These are phyloP conservation scores for Phrynosoma platyrhinos DNA, from an alignment of 2,113 vertebrate species.

Conservation along the genomic window DNA sequence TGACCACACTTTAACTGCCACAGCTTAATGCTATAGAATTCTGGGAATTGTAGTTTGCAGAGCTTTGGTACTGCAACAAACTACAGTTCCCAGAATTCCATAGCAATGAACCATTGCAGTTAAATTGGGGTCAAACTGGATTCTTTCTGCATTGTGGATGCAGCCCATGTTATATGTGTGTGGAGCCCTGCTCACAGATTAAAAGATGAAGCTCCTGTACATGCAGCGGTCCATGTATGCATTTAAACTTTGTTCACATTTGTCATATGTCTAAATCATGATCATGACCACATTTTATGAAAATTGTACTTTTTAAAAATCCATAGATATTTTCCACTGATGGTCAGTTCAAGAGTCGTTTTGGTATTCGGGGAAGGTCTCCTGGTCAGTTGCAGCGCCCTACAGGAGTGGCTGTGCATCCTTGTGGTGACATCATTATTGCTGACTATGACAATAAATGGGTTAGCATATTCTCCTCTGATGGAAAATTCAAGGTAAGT, in stretches of 20 bases:
- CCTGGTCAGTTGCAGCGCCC: slow-evolving; percentile 95
- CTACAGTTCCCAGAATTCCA: no score
- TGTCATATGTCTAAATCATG: neutral
- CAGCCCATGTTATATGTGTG: no score
- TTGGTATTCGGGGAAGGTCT: slow-evolving; percentile 92
- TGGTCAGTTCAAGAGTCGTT: slow-evolving; percentile 94
- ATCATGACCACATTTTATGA: neutral
- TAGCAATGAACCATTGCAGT: no score
- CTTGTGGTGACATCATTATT: slow-evolving; percentile 95
- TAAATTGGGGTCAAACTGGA: no score
- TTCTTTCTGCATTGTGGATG: no score
- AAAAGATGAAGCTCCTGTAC: neutral
- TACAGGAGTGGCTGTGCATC: slow-evolving; percentile 94
- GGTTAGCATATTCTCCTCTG: slow-evolving; percentile 97
- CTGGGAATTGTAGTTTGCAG: no score
- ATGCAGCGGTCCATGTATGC: neutral
- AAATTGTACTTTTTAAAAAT: neutral
- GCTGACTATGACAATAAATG: slow-evolving; percentile 99
- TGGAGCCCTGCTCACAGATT: no score
- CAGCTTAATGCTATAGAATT: no score
- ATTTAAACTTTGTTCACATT: neutral
- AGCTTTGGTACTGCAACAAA: no score
- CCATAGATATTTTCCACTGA: slow-evolving; percentile 94
- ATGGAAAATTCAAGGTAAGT: slow-evolving; percentile 96
- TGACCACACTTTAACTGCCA: no score